Conservation (phyloP, 2,113 vertebrate species). For the Ovis canadensis region DNA sequence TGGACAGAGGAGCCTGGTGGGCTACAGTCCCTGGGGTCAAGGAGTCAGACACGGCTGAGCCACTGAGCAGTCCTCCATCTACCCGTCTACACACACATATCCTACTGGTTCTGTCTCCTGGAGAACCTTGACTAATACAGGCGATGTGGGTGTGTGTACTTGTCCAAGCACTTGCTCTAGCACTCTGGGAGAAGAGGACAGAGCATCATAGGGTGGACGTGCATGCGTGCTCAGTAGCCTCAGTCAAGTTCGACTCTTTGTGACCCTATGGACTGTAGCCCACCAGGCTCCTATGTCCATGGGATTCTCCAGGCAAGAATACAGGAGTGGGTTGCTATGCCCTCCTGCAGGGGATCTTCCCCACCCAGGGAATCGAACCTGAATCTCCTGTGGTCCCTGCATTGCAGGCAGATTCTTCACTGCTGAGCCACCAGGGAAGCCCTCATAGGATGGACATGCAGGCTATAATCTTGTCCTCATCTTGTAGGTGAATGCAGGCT, state of each 20-base stretch:
- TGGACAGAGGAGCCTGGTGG: neutral
- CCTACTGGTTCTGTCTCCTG: neutral
- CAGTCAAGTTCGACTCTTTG: neutral
- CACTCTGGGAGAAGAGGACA: neutral
- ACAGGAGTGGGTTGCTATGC: neutral
- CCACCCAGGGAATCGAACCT: neutral
- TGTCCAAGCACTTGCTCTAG: neutral
- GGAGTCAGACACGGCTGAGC: neutral
- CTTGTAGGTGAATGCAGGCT: neutral
- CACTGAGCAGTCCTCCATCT: neutral
- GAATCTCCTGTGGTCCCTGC: neutral
- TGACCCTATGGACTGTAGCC: neutral
- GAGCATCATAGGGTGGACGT: neutral
- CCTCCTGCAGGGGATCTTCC: neutral
- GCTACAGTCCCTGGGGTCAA: neutral
- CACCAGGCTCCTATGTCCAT: neutral
- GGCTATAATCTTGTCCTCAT: neutral
- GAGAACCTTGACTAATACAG: neutral
- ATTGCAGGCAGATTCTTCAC: neutral
- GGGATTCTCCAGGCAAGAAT: neutral
- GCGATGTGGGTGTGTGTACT: neutral
- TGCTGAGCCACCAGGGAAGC: neutral
- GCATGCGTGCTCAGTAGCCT: neutral
- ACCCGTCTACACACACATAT: neutral
- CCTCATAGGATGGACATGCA: accelerated